Conservation (phyloP, 2,113 vertebrate species). For the Columba livia region DNA sequence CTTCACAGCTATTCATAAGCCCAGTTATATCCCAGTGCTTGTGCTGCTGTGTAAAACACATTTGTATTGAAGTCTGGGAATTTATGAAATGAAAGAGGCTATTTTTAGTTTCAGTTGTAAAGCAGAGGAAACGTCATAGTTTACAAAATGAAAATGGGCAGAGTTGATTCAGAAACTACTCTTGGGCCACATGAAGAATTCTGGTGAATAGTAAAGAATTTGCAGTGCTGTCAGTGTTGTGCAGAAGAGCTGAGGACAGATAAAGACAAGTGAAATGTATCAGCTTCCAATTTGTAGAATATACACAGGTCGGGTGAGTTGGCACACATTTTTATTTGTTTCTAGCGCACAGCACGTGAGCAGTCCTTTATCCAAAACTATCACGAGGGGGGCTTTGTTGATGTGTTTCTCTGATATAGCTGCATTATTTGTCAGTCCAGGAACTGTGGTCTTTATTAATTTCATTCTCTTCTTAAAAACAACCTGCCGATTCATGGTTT, state of each 20-base stretch:
- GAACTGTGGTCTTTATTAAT: background rate
- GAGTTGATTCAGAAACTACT: background rate
- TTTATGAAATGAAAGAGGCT: background rate
- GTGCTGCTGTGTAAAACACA: background rate
- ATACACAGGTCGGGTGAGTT: background rate
- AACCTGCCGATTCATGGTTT: background rate
- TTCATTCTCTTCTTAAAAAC: background rate
- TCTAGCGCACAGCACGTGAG: background rate
- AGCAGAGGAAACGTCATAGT: background rate
- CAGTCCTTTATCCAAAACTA: background rate
- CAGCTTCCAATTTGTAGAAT: background rate
- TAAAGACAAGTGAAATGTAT: background rate
- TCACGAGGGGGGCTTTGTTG: background rate
- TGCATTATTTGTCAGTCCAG: background rate
- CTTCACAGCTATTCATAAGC: background rate
- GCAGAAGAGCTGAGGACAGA: background rate
- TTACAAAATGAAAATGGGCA: background rate
- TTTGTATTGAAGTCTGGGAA: background rate
- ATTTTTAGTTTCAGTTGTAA: constrained; percentile 1
- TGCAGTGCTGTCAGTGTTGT: background rate
- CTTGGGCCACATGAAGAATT: background rate
- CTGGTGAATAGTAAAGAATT: background rate
- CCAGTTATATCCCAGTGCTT: background rate
- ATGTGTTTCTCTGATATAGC: background rate
- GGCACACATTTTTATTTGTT: background rate